Conservation (phyloP, 2,797 vertebrate genomes). For the Babyrousa celebensis region DNA sequence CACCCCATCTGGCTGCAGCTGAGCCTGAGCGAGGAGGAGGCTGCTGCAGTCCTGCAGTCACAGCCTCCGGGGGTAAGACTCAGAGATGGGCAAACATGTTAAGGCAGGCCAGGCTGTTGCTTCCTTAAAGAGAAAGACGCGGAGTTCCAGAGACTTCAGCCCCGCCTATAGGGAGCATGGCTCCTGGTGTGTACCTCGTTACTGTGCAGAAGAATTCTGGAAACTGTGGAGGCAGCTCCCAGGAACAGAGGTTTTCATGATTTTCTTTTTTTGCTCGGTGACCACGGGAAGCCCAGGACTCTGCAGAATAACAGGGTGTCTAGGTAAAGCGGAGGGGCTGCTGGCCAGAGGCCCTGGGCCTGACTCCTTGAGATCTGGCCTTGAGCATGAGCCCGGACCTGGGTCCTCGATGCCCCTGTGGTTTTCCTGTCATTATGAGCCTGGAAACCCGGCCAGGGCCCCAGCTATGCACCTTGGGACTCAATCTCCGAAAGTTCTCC, state of each 20-base stretch:
- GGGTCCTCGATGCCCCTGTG: not conserved
- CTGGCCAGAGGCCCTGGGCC: not conserved
- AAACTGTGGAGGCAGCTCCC: not conserved
- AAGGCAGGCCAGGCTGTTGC: not conserved
- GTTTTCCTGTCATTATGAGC: not conserved
- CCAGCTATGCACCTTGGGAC: not conserved
- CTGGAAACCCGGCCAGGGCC: not conserved
- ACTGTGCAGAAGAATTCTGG: not conserved
- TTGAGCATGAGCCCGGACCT: not conserved
- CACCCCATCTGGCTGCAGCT: slow-evolving; percentile 97
- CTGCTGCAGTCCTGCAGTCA: slow-evolving; percentile 92
- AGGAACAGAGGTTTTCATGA: not conserved
- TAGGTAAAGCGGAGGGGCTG: not conserved
- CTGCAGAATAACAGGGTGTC: not conserved
- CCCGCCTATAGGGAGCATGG: not conserved
- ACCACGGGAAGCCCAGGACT: not conserved
- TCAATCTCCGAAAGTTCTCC: not conserved
- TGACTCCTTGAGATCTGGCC: not conserved
- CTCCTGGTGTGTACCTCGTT: not conserved
- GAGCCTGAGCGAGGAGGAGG: slow-evolving; percentile 93
- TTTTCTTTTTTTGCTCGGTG: not conserved
- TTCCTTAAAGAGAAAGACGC: not conserved
- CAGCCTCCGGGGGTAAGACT: slow-evolving; percentile 96
- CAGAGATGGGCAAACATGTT: not conserved
- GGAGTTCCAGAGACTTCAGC: not conserved